Percentiles rank a stretch among this genome's conserved stretches.
Conservation (phyloP, 92 coral and sea anemone species). For the Phenganax stokvisi region DNA sequence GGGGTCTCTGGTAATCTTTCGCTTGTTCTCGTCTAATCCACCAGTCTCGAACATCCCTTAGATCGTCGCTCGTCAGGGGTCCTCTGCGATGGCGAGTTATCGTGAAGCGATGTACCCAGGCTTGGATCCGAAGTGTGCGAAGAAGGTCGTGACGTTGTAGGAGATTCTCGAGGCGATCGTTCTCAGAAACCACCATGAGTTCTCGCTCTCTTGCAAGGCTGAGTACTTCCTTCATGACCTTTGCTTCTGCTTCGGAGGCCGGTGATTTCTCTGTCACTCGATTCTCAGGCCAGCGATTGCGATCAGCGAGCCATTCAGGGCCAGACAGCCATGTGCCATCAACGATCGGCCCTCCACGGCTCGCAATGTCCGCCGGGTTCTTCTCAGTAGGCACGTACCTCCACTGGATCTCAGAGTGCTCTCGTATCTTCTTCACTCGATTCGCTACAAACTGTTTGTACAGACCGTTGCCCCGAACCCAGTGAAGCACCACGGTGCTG, state of each 20-base stretch:
- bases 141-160: slow-evolving; percentile 44
- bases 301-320: slow-evolving; percentile 42
- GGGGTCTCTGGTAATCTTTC: slow-evolving; percentile 39
- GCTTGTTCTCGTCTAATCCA: slow-evolving; percentile 44
- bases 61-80: slow-evolving; percentile 47
- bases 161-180: slow-evolving; percentile 27
- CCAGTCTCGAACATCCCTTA: slow-evolving; percentile 38
- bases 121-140: slow-evolving; percentile 50
- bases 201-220: slow-evolving; percentile 32
- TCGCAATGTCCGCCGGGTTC: slow-evolving; percentile 54
- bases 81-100: slow-evolving; percentile 42
- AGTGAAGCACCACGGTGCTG: slow-evolving; percentile 50
- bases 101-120: slow-evolving; percentile 52
- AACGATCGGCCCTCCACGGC: slow-evolving; percentile 39
- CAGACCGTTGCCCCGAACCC: slow-evolving; percentile 43
- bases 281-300: slow-evolving; percentile 42
- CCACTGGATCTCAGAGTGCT: slow-evolving; percentile 49
- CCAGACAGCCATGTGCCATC: slow-evolving; percentile 36
- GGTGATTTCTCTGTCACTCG: slow-evolving; percentile 22
- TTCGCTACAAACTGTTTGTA: slow-evolving; percentile 54
- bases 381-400: slow-evolving; percentile 46
- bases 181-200: not conserved
- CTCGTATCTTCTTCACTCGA: slow-evolving; percentile 49
- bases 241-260: slow-evolving; percentile 36
- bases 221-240: slow-evolving; percentile 40